Base-by-base conservation (phyloP, 2,797 vertebrate species). In the Clarias pachynema region DNA sequence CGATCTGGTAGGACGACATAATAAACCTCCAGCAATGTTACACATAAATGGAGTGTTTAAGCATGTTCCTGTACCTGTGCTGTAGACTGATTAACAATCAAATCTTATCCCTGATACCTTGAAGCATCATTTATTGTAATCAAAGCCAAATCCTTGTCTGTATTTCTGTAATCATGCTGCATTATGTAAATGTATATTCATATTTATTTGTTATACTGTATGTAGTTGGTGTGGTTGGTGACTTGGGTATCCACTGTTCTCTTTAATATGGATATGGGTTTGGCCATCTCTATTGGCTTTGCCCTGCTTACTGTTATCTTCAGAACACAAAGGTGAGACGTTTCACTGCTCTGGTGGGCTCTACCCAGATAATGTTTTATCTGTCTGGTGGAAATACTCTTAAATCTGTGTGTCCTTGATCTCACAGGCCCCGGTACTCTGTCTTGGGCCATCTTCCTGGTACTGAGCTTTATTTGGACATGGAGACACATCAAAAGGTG, bases 241-340 rank as follows among this genome's bases (percentile, higher is more conserved):
- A 99, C 98, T 3, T 97, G 97, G 74, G 87, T 96, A 84, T 96
- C 96, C 88, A 98, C 98, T 0, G 78, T 98, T 74, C 86, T 97
- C 26, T 94, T 99, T 78, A 97, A 98, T 86, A 90, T 99, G 91
- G 98, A 99, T 89, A 90, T 99, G 1, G 98, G 98, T 79, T 95
- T 99, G 59, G 97, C 89, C 0, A 96, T 91, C 5, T 96, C 98
- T 0, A 92, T 99, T 81, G 91, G 84, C 37, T 99, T 99, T 68
- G 95, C 96, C 74, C 88, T 99, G 83, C 93, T 99, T 69, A 97
- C 97, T 0, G 95, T 99, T 85, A 97, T 99, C 91, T 94, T 99
- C 92, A 97, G 97, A 89, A 98, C 95, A 12, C 98, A 99, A 92
- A 87, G 96, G 98, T 99, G 91, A 96, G 96, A 86, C n/a, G 84